A percentile compares a stretch with the other conserved stretches of the same genome.
Evolutionary conservation across 2,113 vertebrate species (phyloP).

Genomic region (Malurus elegans): DNA sequence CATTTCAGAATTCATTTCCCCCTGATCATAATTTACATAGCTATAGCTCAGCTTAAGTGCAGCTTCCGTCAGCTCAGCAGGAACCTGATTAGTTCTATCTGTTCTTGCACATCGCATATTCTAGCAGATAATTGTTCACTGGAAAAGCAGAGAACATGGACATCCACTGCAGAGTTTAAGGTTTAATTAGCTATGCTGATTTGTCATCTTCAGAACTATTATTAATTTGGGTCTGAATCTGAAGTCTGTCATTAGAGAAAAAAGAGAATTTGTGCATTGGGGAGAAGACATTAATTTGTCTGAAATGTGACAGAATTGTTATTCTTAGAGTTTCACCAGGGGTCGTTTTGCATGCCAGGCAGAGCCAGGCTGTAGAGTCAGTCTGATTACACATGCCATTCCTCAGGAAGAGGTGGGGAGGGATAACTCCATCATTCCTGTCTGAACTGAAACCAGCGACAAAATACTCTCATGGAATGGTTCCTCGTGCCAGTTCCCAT

Average conservation of each 20-base stretch:
- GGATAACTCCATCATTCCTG: not conserved
- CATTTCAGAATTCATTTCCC: constrained; percentile 27
- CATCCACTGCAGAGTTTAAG: not conserved
- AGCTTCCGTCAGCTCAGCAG: not conserved
- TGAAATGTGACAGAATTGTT: not conserved
- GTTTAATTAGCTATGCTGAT: not conserved
- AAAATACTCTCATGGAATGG: not conserved
- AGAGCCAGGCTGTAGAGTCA: not conserved
- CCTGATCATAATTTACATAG: constrained; percentile 23
- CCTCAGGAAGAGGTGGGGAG: not conserved
- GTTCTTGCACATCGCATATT: not conserved
- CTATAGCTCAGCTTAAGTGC: not conserved
- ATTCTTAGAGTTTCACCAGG: not conserved
- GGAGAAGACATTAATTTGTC: not conserved
- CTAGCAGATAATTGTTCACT: not conserved
- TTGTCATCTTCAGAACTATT: not conserved
- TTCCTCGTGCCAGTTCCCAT: not conserved
- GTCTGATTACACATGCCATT: not conserved
- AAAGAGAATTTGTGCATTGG: not conserved
- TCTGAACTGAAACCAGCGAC: not conserved
- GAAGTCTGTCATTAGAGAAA: not conserved
- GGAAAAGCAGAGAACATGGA: not conserved
- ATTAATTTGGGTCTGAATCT: not conserved
- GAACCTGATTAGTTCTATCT: constrained; percentile 18
- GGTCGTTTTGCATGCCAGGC: not conserved